Evolutionary conservation across 2,113 vertebrate species (phyloP), one percentile per base, ranked within the genome.

Genomic region (Pelecanus crispus): DNA sequence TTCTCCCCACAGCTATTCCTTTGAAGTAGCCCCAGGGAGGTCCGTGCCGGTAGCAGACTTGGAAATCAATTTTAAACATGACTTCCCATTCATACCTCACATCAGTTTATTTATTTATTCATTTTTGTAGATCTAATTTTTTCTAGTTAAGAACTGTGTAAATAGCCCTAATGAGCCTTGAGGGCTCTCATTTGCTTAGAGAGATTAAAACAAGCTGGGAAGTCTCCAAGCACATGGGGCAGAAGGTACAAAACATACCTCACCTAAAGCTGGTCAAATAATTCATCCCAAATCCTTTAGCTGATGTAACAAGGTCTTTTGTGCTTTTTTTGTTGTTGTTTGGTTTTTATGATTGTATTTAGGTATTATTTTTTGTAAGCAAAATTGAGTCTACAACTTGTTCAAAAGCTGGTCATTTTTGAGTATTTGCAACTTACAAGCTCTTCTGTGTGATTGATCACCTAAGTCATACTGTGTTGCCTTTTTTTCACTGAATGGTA

Each of bases 111-210:
- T 96, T 97, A 92, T 97, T 96, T 96, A 87, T 97, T 93, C 84
- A 77, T 95, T 96, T 97, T 86, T 96, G 88, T 93, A 97, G 93
- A 95, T 97, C 80, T 97, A 61, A 84, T 97, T 97, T 98, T 98
- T 96, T 94, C 81, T 83, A 74, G 14, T 95, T 97, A 97, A 97
- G 96, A 98, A 97, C 93, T 96, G 70, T 96, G 91, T 97, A 97
- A 97, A 97, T 97, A 97, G 92, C 89, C 96, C 90, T 97, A 95
- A 97, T 96, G 95, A 98, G 96, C 90, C 97, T 98, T 92, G 96
- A 98, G 98, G 97, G 96, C 94, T 96, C 96, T 97, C 94, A 65
- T 97, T 98, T 97, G 95, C 96, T 97, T 93, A 85, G 94, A 68
- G 94, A 97, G 86, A 97, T 97, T 96, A 92, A 86, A 96, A 97